Conservation (phyloP, 2,113 vertebrate genomes). For the Cervus canadensis region DNA sequence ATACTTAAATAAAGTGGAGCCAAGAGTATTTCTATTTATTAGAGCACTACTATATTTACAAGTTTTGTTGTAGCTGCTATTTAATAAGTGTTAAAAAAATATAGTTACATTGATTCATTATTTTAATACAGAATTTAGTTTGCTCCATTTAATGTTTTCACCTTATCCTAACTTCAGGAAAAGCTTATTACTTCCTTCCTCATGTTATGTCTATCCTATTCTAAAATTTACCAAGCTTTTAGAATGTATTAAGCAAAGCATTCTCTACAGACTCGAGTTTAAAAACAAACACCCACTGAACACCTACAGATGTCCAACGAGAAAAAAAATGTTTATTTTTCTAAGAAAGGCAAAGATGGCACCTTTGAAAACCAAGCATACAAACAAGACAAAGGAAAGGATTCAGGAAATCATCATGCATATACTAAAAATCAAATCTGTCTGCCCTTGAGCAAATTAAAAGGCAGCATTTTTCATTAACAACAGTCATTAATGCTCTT, state of each 20-base stretch:
- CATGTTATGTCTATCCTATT: slow-evolving; percentile 40
- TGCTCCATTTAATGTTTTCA: not conserved
- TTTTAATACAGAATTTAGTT: slow-evolving; percentile 24
- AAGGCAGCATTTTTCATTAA: slow-evolving; percentile 1
- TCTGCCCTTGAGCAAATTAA: slow-evolving; percentile 10
- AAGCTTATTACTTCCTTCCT: slow-evolving; percentile 34
- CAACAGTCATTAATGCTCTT: not conserved
- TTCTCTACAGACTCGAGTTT: slow-evolving; percentile 65
- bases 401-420: slow-evolving; percentile 18
- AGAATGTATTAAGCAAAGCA: slow-evolving; percentile 69
- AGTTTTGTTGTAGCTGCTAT: not conserved
- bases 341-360: slow-evolving; percentile 58
- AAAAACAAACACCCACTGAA: slow-evolving; percentile 62
- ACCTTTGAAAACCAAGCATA: slow-evolving; percentile 63
- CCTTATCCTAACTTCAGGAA: not conserved
- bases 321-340: slow-evolving; percentile 60
- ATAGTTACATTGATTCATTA: not conserved
- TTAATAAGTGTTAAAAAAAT: slow-evolving; percentile 10
- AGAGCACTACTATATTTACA: not conserved
- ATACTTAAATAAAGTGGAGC: not conserved
- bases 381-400: slow-evolving; percentile 57
- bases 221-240: slow-evolving; percentile 67
- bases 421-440: not conserved
- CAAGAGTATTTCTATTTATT: not conserved
- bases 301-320: slow-evolving; percentile 68